phyloP scores from a whole-genome alignment of 2,888 invertebrate genomes.

The Pyralis farinalis region DNA sequence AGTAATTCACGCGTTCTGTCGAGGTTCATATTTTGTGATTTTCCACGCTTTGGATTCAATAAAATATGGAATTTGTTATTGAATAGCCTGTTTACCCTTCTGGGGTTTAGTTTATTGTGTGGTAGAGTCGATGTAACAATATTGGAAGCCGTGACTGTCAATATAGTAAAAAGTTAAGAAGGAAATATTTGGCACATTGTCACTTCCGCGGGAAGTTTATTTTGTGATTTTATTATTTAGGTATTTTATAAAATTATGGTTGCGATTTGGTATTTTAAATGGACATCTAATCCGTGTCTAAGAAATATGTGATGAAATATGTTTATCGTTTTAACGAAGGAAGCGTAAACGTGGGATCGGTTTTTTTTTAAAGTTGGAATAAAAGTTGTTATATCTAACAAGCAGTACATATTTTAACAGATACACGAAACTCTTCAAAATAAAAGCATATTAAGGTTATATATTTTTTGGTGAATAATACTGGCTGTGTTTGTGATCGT shows the following conservation, averaged over 20 bases:
- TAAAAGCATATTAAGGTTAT: too few species aligned
- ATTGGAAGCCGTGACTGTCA: conserved; percentile 65
- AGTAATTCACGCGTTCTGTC: conserved; percentile 69
- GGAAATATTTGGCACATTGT: conserved; percentile 57
- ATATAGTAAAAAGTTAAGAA: conserved; percentile 66
- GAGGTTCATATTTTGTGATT: conserved; percentile 75
- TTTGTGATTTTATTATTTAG: conserved; percentile 38
- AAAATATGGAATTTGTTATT: conserved; percentile 51
- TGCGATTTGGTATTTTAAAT: conserved; percentile 24
- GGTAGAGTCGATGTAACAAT: conserved; percentile 45
- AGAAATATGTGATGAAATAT: neutral
- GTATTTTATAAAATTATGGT: conserved; percentile 14
- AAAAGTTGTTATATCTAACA: too few species aligned
- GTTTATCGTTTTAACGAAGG: neutral
- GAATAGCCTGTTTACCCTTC: conserved; percentile 70
- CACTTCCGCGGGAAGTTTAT: conserved; percentile 60
- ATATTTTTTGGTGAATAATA: too few species aligned
- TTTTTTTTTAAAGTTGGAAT: too few species aligned
- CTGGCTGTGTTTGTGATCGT: too few species aligned
- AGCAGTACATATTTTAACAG: too few species aligned
- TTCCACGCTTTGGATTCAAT: conserved; percentile 55
- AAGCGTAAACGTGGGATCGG: neutral
- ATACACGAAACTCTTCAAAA: too few species aligned
- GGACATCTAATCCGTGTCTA: conserved; percentile 4
- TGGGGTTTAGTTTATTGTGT: conserved; percentile 63